These are phyloP conservation scores for Pheosia gnoma DNA, from an alignment of 2,888 invertebrate genomes.

Conservation along the genomic window DNA sequence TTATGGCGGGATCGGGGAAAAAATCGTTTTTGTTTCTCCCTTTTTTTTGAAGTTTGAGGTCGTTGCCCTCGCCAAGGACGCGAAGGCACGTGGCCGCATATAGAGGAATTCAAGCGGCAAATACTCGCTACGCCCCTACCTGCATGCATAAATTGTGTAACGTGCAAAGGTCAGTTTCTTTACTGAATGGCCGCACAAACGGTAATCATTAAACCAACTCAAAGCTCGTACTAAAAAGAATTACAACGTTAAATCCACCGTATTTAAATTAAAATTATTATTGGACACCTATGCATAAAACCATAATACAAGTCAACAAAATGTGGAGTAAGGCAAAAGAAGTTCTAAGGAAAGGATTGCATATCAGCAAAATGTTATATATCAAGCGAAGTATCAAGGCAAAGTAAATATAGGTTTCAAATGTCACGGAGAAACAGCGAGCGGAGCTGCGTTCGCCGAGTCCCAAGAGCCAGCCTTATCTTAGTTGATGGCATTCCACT, in stretches of 20 bases:
- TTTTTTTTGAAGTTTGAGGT: constrained; percentile 66
- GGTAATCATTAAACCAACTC: background rate
- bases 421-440: constrained; percentile 57
- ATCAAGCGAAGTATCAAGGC: constrained; percentile 33
- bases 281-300: background rate
- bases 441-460: constrained; percentile 53
- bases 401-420: constrained; percentile 55
- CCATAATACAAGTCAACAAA: background rate
- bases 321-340: background rate
- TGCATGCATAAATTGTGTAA: constrained; percentile 4
- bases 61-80: constrained; percentile 78
- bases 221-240: background rate
- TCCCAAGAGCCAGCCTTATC: constrained; percentile 74
- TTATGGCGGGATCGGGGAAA: constrained; percentile 66
- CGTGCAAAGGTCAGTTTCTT: constrained; percentile 3
- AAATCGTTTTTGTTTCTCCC: constrained; percentile 61
- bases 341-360: constrained; percentile 5
- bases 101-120: constrained; percentile 61
- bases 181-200: background rate
- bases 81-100: constrained; percentile 70
- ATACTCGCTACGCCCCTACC: constrained; percentile 33
- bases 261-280: background rate
- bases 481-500: constrained; percentile 80
- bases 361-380: constrained; percentile 19
- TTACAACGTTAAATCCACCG: background rate